Evolutionary conservation across 1,140 invertebrate genomes (phyloP).

Genomic region (Cotesia glomerata): DNA sequence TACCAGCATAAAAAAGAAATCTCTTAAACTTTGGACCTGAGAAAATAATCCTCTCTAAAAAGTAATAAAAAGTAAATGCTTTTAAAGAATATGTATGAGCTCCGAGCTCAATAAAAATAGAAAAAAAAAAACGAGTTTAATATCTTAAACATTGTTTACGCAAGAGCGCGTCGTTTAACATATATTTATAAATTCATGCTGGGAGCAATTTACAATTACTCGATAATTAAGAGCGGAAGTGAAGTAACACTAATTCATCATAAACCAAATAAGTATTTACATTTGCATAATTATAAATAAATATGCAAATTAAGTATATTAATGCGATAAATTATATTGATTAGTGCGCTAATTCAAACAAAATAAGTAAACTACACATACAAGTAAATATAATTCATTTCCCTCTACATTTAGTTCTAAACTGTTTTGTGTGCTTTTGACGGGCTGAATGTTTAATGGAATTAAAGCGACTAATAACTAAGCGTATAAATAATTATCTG

Average conservation of each 20-base stretch:
- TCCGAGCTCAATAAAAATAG: background rate
- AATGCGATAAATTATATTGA: too few relatives aligned
- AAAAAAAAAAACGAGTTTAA: background rate
- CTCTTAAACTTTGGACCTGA: background rate
- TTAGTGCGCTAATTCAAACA: too few relatives aligned
- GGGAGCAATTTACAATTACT: background rate
- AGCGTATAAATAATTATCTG: background rate
- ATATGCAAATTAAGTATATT: background rate
- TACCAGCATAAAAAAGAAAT: background rate
- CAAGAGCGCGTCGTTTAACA: slow-evolving; percentile 7
- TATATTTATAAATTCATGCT: background rate
- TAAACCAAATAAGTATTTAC: too few relatives aligned
- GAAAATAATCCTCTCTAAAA: background rate
- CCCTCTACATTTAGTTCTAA: too few relatives aligned
- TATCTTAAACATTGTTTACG: slow-evolving; percentile 11
- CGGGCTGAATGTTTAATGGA: too few relatives aligned
- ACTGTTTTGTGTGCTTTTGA: too few relatives aligned
- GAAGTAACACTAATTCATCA: background rate
- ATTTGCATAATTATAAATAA: background rate
- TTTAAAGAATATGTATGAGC: background rate
- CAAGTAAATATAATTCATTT: too few relatives aligned
- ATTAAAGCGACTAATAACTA: too few relatives aligned
- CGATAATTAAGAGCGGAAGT: slow-evolving; percentile 2
- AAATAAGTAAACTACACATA: too few relatives aligned
- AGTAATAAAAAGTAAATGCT: background rate